Conservation (phyloP, 2,888 invertebrate genomes). For the Blera fallax region DNA sequence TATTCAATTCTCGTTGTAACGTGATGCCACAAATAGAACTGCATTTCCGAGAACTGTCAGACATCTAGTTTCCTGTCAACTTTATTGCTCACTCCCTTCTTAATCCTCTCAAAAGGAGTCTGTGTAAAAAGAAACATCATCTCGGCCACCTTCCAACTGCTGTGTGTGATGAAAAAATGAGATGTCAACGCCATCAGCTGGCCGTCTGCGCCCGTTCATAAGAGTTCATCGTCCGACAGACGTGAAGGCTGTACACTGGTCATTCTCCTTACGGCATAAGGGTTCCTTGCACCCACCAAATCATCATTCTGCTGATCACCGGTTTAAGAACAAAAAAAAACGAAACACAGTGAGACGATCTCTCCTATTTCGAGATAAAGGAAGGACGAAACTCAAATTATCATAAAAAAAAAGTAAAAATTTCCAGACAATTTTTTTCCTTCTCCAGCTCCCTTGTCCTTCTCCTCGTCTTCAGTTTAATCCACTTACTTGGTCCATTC, state of each 20-base stretch:
- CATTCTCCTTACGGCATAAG: slow-evolving; percentile 64
- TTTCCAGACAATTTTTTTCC: slow-evolving; percentile 64
- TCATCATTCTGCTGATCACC: slow-evolving; percentile 58
- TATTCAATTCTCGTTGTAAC: background rate
- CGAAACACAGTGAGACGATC: background rate
- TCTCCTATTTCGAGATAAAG: slow-evolving; percentile 27
- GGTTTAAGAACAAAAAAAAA: slow-evolving; percentile 39
- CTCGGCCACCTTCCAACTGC: slow-evolving; percentile 59
- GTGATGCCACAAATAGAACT: background rate
- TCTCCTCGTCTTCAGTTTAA: slow-evolving; percentile 20
- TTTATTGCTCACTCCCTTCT: slow-evolving; percentile 13
- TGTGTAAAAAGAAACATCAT: slow-evolving; percentile 40
- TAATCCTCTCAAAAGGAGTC: slow-evolving; percentile 26
- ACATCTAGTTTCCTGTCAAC: slow-evolving; percentile 46
- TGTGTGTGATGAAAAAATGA: slow-evolving; percentile 61
- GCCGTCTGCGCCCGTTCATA: slow-evolving; percentile 62
- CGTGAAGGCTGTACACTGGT: slow-evolving; percentile 68
- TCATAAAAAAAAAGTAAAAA: slow-evolving; percentile 37
- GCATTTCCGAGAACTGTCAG: slow-evolving; percentile 26
- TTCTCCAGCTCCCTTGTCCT: background rate
- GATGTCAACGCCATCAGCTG: slow-evolving; percentile 72
- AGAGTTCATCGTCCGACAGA: slow-evolving; percentile 70
- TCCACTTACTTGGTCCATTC: slow-evolving; percentile 59
- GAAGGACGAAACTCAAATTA: slow-evolving; percentile 37
- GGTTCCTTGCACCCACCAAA: slow-evolving; percentile 72